Base-by-base conservation (phyloP, 2,888 invertebrate genomes). In the Bruchidius siliquastri region DNA sequence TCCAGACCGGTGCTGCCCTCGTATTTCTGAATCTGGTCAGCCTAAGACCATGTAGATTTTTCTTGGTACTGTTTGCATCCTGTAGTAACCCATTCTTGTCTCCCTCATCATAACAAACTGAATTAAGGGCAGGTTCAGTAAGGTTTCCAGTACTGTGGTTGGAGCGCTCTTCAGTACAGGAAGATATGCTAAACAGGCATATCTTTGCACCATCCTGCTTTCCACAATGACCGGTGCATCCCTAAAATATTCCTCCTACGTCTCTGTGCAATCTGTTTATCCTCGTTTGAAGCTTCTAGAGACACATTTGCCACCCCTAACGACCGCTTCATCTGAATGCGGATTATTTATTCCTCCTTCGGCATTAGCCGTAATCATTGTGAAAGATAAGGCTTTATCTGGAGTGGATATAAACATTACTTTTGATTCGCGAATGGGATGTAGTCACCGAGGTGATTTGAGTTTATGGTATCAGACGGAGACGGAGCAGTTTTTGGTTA, bases 291-390 rank as follows among this genome's bases (percentile, higher is more conserved):
- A 81, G 79, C 80, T 80, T 77, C 78, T 80, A 77, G 80, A 81
- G 73, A 74, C 76, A 78, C 72, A 49, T 49, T 49, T 49, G 76
- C 79, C 79, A 78, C 80, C 81, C 81, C 83, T 83, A 84, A 84
- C 84, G 84, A 84, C 82, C 84, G 83, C 81, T 84, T 84, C 85
- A 84, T 84, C 85, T 84, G 82, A 85, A 85, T 84, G 82, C 81
- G 83, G 84, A 84, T 85, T 85, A 84, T 85, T 85, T 85, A 85
- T 85, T 84, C 83, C 83, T 82, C 82, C 83, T 82, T 82, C 79
- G 80, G 81, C 84, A 84, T 85, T 85, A 85, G 81, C 82, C 83
- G 81, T 85, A 84, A 85, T 85, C 84, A 85, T 81, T 80, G 82
- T 84, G 83, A 84, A 84, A 83, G 85, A 84, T 84, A 84, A 83